A percentile compares a stretch with the other conserved stretches of the same genome.
Evolutionary conservation across 1,140 invertebrate genomes (phyloP).

Genomic region (Leptoteleia sp.): DNA sequence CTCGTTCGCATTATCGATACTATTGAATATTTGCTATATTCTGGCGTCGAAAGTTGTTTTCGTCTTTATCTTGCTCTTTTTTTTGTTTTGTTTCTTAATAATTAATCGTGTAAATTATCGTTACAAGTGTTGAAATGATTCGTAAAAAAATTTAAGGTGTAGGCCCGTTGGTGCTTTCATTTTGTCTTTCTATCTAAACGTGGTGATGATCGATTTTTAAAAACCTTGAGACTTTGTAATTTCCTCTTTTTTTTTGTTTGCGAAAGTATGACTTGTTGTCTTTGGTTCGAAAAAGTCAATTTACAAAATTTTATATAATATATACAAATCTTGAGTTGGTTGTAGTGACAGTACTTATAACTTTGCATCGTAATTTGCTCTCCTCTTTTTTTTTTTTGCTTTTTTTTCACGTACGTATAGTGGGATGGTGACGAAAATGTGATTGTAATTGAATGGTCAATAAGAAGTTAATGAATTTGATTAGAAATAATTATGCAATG

Average conservation of each 20-base stretch:
- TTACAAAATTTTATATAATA: slow-evolving; percentile 31
- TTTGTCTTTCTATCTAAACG: slow-evolving; percentile 7
- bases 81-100: not conserved
- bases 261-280: slow-evolving; percentile 33
- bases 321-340: slow-evolving; percentile 29
- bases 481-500: too few species aligned
- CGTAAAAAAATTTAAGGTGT: slow-evolving; percentile 25
- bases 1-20: slow-evolving; percentile 63
- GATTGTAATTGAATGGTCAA: too few species aligned
- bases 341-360: slow-evolving; percentile 23
- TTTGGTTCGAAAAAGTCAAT: slow-evolving; percentile 15
- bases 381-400: too few species aligned
- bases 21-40: slow-evolving; percentile 63
- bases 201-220: too few species aligned
- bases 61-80: slow-evolving; percentile 55
- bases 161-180: slow-evolving; percentile 39
- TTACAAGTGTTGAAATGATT: slow-evolving; percentile 34
- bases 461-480: too few species aligned
- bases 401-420: too few species aligned
- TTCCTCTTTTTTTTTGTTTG: slow-evolving; percentile 5
- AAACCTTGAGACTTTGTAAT: not conserved
- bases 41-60: slow-evolving; percentile 46
- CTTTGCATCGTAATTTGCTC: slow-evolving; percentile 19
- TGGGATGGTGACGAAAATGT: not conserved
- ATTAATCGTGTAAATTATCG: slow-evolving; percentile 30